Conservation (phyloP, 2,797 vertebrate species). For the Phoxinus dragarum region DNA sequence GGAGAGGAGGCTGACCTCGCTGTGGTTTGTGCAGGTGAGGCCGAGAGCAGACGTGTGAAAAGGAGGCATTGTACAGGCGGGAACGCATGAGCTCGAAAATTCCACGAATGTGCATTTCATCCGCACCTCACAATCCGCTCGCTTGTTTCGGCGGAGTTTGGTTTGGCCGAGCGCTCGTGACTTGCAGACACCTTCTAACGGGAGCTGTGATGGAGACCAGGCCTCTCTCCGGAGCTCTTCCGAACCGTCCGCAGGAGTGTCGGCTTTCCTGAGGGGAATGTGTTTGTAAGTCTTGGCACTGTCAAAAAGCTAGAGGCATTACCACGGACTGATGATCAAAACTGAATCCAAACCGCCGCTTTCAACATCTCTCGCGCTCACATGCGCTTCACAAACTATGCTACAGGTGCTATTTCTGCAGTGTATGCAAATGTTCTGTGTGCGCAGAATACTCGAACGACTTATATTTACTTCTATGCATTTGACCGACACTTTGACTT, state of each 20-base stretch:
- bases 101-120: constrained; percentile 74
- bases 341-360: constrained; percentile 34
- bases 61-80: constrained; percentile 69
- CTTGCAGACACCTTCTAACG: constrained; percentile 70
- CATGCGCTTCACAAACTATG: constrained; percentile 43
- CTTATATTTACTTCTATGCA: not conserved
- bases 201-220: constrained; percentile 37
- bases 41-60: constrained; percentile 62
- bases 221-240: constrained; percentile 50
- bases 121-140: constrained; percentile 68
- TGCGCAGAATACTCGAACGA: no score
- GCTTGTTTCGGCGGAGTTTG: constrained; percentile 74
- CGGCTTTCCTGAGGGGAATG: constrained; percentile 62
- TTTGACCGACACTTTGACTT: not conserved
- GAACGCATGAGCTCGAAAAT: constrained; percentile 62
- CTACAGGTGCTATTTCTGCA: not conserved
- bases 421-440: not conserved
- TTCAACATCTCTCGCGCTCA: constrained; percentile 44
- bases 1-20: constrained; percentile 55
- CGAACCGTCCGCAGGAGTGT: constrained; percentile 42
- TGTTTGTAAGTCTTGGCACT: constrained; percentile 66
- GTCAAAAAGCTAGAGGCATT: constrained; percentile 36
- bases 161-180: constrained; percentile 68
- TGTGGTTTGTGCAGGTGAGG: constrained; percentile 54
- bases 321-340: constrained; percentile 9